Conservation (phyloP, 2,888 invertebrate genomes). For the Gonocerus acuteangulatus region DNA sequence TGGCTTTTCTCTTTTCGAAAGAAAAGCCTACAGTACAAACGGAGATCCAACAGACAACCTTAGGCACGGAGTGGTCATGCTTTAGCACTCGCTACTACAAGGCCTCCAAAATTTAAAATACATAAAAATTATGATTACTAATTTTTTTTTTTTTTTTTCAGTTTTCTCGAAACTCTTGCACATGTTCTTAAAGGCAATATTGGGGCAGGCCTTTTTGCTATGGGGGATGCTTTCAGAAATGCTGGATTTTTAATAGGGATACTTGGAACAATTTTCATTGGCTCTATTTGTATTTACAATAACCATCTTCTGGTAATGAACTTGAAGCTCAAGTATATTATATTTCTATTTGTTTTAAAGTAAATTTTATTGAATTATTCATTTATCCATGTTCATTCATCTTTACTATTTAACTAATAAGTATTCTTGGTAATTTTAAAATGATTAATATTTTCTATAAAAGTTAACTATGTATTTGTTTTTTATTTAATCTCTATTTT, state of each 20-base stretch:
- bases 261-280: slow-evolving; percentile 67
- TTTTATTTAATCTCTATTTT: no score
- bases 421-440: no score
- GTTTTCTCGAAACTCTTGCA: slow-evolving; percentile 79
- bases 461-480: no score
- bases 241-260: slow-evolving; percentile 81
- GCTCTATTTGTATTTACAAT: slow-evolving; percentile 80
- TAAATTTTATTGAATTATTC: background rate
- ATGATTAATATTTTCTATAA: no score
- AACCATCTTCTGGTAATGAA: slow-evolving; percentile 76
- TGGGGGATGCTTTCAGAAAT: slow-evolving; percentile 90
- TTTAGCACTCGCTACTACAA: no score
- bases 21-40: no score
- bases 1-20: no score
- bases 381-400: background rate
- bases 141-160: slow-evolving; percentile 41
- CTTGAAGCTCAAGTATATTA: no score
- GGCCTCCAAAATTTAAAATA: no score
- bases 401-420: background rate
- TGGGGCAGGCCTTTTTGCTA: slow-evolving; percentile 90
- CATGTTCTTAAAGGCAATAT: slow-evolving; percentile 92
- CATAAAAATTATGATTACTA: no score
- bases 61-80: no score
- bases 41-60: no score
- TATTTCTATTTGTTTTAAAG: background rate